These are phyloP conservation scores for Coelopa frigida DNA, from an alignment of 1,140 invertebrate species.

Conservation along the genomic window DNA sequence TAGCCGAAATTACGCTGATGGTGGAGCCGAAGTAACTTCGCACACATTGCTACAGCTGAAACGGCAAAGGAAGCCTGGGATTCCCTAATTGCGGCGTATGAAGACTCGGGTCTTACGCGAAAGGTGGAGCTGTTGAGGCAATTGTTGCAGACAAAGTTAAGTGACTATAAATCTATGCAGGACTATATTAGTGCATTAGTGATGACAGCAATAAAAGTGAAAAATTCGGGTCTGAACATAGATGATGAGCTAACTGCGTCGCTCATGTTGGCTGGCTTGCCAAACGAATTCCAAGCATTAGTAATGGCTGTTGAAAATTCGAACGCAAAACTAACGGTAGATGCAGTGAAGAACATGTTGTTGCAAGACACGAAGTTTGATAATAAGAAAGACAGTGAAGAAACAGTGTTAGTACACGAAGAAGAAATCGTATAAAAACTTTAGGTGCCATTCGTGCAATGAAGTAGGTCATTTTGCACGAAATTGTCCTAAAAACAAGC, in stretches of 20 bases:
- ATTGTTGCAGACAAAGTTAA: slow-evolving; percentile 20
- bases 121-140: slow-evolving; percentile 24
- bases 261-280: slow-evolving; percentile 8
- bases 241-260: slow-evolving; percentile 12
- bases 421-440: not conserved
- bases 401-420: too few relatives aligned
- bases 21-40: slow-evolving; percentile 6
- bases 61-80: slow-evolving; percentile 27
- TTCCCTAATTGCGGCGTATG: slow-evolving; percentile 19
- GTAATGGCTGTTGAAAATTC: slow-evolving; percentile 18
- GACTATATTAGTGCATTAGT: slow-evolving; percentile 26
- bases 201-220: slow-evolving; percentile 10
- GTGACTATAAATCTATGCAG: slow-evolving; percentile 19
- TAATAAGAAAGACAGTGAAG: not conserved
- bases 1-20: slow-evolving; percentile 10
- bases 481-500: not conserved
- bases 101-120: slow-evolving; percentile 23
- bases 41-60: not conserved
- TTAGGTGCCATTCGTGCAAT: slow-evolving; percentile 2
- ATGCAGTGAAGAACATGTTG: slow-evolving; percentile 33
- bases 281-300: slow-evolving; percentile 9
- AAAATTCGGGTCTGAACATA: slow-evolving; percentile 8
- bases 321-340: slow-evolving; percentile 22
- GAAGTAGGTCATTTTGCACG: slow-evolving; percentile 3
- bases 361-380: slow-evolving; percentile 32